A percentile compares a stretch with the other conserved stretches of the same genome.
phyloP scores from a whole-genome alignment of 1,140 invertebrate genomes.

The Neodiprion virginianus region DNA sequence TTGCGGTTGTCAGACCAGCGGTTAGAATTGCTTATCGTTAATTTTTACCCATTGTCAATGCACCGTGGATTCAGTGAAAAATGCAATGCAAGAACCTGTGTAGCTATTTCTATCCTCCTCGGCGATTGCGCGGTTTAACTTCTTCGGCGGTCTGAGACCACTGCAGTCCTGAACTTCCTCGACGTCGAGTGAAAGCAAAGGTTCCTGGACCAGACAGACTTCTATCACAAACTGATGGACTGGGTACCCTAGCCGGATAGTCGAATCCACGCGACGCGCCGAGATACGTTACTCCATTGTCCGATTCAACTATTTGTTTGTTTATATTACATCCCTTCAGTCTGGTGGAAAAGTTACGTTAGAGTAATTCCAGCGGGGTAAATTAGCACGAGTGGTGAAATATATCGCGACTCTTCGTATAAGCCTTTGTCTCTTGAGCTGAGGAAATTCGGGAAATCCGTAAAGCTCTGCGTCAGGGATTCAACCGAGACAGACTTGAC shows the following conservation, averaged over 20 bases:
- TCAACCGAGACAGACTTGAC: neutral
- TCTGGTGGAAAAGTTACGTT: no score
- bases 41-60: slow-evolving; percentile 12
- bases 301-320: neutral
- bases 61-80: slow-evolving; percentile 19
- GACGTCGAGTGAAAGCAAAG: neutral
- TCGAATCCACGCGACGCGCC: neutral
- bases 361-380: neutral
- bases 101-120: no score
- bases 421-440: neutral
- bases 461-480: slow-evolving; percentile 31
- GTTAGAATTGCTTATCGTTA: neutral
- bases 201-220: neutral
- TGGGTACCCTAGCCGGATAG: neutral
- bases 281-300: neutral
- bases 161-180: neutral
- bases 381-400: no score
- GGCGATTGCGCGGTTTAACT: no score
- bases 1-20: neutral
- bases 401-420: no score
- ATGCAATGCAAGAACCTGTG: slow-evolving; percentile 20
- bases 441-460: slow-evolving; percentile 2
- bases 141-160: neutral
- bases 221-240: neutral
- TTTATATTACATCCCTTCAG: no score